A percentile compares a stretch with the other conserved stretches of the same genome.
phyloP scores from a whole-genome alignment of 2,888 invertebrate species.

The Corbicula japonica region DNA sequence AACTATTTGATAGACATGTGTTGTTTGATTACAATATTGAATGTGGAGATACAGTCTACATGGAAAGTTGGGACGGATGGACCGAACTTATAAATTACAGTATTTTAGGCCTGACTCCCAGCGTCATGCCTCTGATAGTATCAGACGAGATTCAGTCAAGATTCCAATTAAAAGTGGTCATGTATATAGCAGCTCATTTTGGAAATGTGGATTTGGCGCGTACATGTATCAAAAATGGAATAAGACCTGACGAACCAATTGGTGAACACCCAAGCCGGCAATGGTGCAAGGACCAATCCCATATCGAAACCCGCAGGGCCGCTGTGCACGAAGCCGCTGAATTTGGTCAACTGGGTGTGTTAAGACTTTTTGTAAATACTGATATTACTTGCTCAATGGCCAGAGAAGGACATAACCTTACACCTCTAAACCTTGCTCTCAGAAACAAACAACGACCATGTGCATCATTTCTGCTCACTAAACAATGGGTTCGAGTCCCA shows the following conservation, averaged over 20 bases:
- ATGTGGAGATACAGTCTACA: conserved; percentile 77
- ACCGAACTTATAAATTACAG: conserved; percentile 84
- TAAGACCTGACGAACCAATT: conserved; percentile 84
- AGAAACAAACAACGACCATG: conserved; percentile 82
- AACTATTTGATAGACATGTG: conserved; percentile 83
- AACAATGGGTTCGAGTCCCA: conserved; percentile 85
- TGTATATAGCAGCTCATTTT: conserved; percentile 85
- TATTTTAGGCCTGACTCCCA: conserved; percentile 82
- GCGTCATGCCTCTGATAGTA: conserved; percentile 80
- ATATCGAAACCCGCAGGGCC: conserved; percentile 81
- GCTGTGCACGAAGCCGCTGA: conserved; percentile 85
- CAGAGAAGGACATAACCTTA: conserved; percentile 83
- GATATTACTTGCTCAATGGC: conserved; percentile 84
- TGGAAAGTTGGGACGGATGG: conserved; percentile 86
- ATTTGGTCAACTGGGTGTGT: conserved; percentile 81
- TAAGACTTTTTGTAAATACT: conserved; percentile 83
- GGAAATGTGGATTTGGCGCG: conserved; percentile 85
- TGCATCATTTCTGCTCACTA: conserved; percentile 85
- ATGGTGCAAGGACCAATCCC: conserved; percentile 82
- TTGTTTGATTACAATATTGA: conserved; percentile 83
- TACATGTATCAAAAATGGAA: conserved; percentile 76
- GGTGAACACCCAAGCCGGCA: conserved; percentile 83
- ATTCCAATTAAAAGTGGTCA: conserved; percentile 85
- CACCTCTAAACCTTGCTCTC: conserved; percentile 84
- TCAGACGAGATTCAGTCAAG: conserved; percentile 80